Percentiles rank a stretch among this genome's conserved stretches.
phyloP scores from a whole-genome alignment of 2,888 invertebrate genomes.

The Mimachlamys varia region DNA sequence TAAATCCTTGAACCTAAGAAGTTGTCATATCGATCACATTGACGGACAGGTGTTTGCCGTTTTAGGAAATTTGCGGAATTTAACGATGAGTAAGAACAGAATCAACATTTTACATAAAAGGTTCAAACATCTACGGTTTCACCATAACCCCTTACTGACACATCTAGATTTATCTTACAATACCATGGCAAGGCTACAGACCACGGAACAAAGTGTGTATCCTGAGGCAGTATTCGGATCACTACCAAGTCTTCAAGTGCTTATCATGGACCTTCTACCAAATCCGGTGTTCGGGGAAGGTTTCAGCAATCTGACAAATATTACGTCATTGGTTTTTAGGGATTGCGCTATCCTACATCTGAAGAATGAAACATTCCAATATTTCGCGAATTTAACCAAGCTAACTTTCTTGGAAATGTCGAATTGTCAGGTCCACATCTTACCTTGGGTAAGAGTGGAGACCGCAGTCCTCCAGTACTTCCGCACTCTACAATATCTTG shows the following conservation, averaged over 20 bases:
- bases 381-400: background rate
- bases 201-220: background rate
- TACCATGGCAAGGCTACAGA: background rate
- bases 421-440: background rate
- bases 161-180: background rate
- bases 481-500: background rate
- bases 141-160: background rate
- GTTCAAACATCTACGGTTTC: background rate
- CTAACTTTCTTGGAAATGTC: background rate
- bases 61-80: too few relatives aligned
- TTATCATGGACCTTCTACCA: background rate
- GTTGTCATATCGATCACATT: background rate
- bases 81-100: too few relatives aligned
- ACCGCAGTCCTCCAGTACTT: background rate
- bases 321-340: background rate
- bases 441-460: background rate
- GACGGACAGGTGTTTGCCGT: background rate
- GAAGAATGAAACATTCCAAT: background rate
- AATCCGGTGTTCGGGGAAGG: background rate
- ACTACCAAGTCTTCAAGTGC: background rate
- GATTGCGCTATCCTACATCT: background rate
- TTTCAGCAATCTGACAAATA: background rate
- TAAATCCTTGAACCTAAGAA: background rate
- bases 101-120: background rate
- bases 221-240: background rate